A percentile compares a stretch with the other conserved stretches of the same genome.
These are phyloP conservation scores for Campoplex capitator DNA, from an alignment of 2,888 invertebrate species.

Conservation along the genomic window DNA sequence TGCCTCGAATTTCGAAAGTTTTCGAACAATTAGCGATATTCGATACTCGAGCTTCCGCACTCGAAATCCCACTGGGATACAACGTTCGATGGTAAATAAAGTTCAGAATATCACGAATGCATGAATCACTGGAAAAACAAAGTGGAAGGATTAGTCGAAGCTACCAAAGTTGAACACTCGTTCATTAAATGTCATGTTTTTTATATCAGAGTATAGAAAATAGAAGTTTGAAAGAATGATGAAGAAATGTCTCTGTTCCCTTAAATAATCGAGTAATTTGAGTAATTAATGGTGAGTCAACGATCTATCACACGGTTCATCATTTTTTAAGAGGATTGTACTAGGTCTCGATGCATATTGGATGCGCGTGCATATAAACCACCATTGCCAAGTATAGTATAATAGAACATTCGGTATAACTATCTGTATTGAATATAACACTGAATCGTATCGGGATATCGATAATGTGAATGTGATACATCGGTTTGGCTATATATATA, in stretches of 20 bases:
- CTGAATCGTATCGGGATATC: constrained; percentile 20
- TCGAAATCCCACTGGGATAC: not conserved
- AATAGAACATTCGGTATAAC: not conserved
- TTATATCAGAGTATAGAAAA: not conserved
- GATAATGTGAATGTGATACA: constrained; percentile 13
- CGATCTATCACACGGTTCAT: not conserved
- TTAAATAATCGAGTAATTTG: not conserved
- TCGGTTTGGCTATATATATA: not conserved
- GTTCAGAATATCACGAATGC: not conserved
- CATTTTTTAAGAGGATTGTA: constrained; percentile 7
- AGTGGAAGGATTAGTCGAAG: not conserved
- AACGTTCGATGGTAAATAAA: not conserved
- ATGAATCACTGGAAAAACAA: not conserved
- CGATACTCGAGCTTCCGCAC: not conserved
- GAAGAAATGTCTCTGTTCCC: not conserved
- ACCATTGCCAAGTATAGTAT: not conserved
- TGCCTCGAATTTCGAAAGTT: not conserved
- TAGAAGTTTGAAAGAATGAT: not conserved
- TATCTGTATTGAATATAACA: not conserved
- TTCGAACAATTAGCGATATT: not conserved
- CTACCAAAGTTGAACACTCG: not conserved
- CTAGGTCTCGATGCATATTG: not conserved
- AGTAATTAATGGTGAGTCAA: not conserved
- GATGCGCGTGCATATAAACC: not conserved
- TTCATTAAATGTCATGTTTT: not conserved